Conservation (phyloP, 2,888 invertebrate genomes). For the Eulithis testata region DNA sequence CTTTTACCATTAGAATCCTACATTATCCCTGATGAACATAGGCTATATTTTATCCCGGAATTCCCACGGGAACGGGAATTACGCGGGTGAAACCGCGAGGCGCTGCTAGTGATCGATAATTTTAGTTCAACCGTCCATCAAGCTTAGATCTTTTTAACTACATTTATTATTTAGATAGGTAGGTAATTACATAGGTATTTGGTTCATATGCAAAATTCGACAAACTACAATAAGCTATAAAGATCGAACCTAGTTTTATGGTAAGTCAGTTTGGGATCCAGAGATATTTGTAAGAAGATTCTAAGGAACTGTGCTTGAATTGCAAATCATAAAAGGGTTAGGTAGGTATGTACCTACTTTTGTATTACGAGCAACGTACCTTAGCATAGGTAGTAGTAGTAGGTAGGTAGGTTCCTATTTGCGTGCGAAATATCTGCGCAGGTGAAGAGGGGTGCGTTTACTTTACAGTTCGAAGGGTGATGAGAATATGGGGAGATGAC, state of each 20-base stretch:
- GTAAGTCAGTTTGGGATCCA: not conserved
- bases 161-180: no score
- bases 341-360: not conserved
- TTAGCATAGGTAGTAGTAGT: not conserved
- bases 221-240: not conserved
- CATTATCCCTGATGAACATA: no score
- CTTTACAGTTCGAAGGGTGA: constrained; percentile 24
- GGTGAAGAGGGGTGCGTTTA: constrained; percentile 13
- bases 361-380: constrained; percentile 1
- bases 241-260: not conserved
- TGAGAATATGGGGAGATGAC: constrained; percentile 21
- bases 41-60: no score
- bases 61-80: no score
- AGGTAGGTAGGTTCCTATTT: not conserved
- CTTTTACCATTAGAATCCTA: no score
- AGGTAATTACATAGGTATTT: no score
- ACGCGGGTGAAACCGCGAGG: no score
- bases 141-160: no score
- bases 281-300: constrained; percentile 8
- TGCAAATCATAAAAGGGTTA: constrained; percentile 20
- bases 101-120: no score
- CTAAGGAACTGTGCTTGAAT: constrained; percentile 13
- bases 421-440: constrained; percentile 17
- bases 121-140: no score
- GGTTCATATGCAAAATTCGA: no score